phyloP scores from a whole-genome alignment of 2,113 vertebrate genomes.

The Shinisaurus crocodilurus region DNA sequence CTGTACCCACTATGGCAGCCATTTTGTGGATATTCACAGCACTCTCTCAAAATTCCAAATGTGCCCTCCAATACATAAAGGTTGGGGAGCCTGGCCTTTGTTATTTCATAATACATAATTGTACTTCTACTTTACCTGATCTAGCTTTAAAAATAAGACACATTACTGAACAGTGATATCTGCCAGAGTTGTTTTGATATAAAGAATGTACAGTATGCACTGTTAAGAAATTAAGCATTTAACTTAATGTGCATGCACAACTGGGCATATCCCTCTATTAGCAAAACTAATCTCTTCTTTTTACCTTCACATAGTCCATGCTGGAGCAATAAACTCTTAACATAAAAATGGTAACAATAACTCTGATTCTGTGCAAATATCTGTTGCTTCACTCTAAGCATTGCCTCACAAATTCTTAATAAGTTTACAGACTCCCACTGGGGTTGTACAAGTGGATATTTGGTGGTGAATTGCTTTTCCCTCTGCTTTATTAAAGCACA shows the following conservation, averaged over 20 bases:
- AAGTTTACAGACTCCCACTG: not conserved
- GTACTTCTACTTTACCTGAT: not conserved
- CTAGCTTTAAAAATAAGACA: not conserved
- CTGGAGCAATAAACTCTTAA: not conserved
- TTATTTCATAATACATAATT: not conserved
- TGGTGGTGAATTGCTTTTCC: not conserved
- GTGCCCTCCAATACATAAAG: no score
- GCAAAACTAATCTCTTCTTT: not conserved
- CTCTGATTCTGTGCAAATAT: not conserved
- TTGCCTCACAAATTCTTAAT: not conserved
- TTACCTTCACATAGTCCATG: not conserved
- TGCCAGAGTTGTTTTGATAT: not conserved
- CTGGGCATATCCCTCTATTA: not conserved
- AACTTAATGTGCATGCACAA: not conserved
- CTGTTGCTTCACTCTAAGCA: not conserved
- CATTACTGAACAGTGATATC: not conserved
- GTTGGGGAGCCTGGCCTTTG: not conserved
- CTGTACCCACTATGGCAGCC: no score
- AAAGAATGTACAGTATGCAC: not conserved
- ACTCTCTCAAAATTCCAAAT: no score
- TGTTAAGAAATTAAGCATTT: not conserved
- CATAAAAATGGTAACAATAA: not conserved
- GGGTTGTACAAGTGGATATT: not conserved
- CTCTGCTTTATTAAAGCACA: not conserved
- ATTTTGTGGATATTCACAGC: no score